Conservation (phyloP, 2,113 vertebrate genomes). For the Turnix velox region DNA sequence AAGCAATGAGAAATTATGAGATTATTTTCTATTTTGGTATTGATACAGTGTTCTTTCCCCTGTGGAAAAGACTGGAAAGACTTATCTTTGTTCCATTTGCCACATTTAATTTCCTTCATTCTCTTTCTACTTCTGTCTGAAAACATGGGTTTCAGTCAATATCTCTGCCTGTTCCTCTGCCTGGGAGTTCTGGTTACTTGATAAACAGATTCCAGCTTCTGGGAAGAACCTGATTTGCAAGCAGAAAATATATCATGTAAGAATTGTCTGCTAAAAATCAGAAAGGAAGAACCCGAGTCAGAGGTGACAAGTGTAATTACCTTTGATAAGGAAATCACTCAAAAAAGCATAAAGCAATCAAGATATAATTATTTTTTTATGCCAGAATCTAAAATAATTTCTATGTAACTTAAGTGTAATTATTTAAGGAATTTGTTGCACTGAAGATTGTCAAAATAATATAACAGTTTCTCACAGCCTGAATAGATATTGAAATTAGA, state of each 20-base stretch:
- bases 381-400: background rate
- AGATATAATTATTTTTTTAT: background rate
- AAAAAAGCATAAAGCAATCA: background rate
- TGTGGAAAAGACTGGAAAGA: background rate
- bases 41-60: background rate
- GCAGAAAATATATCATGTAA: background rate
- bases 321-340: background rate
- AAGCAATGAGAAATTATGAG: background rate
- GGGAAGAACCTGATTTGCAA: background rate
- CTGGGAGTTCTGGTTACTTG: background rate
- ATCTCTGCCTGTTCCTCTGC: background rate
- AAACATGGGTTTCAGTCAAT: background rate
- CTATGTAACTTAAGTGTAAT: background rate
- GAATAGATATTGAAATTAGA: background rate
- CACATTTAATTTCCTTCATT: background rate
- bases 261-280: background rate
- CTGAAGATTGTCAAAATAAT: conserved; percentile 22
- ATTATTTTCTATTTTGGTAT: background rate
- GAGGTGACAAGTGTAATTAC: background rate
- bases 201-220: background rate
- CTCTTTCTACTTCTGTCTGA: background rate
- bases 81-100: background rate
- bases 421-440: conserved; percentile 18
- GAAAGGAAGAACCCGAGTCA: background rate
- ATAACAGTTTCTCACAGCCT: background rate